Evolutionary conservation across 2,888 invertebrate genomes (phyloP).

Genomic region (Lamellibrachia satsuma): DNA sequence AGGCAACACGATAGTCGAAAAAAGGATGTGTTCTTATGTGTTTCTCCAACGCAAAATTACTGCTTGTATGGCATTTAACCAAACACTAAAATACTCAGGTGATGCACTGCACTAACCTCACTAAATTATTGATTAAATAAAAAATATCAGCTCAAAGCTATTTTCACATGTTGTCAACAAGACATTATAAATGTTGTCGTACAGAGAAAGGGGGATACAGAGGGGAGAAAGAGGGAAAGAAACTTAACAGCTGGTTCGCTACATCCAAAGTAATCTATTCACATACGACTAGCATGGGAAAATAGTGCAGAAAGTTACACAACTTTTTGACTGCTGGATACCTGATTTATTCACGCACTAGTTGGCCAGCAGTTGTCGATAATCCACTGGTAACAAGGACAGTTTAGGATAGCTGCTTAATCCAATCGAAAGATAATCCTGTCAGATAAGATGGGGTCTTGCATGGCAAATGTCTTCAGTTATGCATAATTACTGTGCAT

Average conservation of each 20-base stretch:
- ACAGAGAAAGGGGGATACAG: neutral
- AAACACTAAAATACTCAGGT: too few species aligned
- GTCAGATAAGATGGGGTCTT: neutral
- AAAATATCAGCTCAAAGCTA: neutral
- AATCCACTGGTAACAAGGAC: neutral
- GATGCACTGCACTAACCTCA: too few species aligned
- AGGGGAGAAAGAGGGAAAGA: too few species aligned
- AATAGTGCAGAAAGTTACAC: neutral
- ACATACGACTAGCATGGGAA: neutral
- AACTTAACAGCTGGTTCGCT: neutral
- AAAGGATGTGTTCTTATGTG: too few species aligned
- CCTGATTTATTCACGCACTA: neutral
- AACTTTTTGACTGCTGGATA: too few species aligned
- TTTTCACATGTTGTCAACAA: neutral
- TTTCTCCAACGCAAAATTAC: too few species aligned
- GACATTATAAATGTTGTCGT: neutral
- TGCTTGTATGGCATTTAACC: too few species aligned
- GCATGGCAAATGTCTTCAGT: constrained; percentile 1
- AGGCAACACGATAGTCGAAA: too few species aligned
- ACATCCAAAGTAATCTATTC: neutral
- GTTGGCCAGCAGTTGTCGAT: neutral
- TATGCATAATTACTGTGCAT: neutral
- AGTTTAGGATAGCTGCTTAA: neutral
- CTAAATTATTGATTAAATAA: neutral
- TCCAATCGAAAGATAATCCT: neutral